These are phyloP conservation scores for Acleris literana DNA, from an alignment of 2,888 invertebrate species.

Conservation along the genomic window DNA sequence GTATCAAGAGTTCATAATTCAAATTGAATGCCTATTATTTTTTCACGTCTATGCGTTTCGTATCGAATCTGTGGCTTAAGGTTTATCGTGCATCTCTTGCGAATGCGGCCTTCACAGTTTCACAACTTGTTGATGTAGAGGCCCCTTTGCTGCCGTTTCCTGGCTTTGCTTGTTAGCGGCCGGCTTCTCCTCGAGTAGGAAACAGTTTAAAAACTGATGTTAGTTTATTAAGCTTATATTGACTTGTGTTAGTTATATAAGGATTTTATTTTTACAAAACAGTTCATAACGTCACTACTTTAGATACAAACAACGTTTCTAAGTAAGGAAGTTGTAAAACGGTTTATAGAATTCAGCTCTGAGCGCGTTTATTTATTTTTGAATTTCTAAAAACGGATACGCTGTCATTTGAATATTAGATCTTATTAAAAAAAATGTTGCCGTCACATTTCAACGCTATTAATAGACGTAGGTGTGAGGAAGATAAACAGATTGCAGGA, in stretches of 20 bases:
- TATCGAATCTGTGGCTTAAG: conserved; percentile 6
- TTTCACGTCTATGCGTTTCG: background rate
- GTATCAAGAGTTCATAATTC: too few species aligned
- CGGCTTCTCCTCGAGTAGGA: too few species aligned
- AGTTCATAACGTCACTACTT: background rate
- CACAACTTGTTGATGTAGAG: conserved; percentile 21
- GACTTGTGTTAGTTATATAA: background rate
- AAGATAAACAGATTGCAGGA: conserved; percentile 70
- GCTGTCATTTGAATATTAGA: conserved; percentile 80
- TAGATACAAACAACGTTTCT: conserved; percentile 48
- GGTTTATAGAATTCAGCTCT: conserved; percentile 62
- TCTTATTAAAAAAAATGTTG: conserved; percentile 64
- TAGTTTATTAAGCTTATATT: too few species aligned
- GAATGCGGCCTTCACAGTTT: conserved; percentile 27
- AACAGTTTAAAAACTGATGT: too few species aligned
- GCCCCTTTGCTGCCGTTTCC: conserved; percentile 28
- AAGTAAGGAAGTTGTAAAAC: conserved; percentile 76
- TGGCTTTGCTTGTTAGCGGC: conserved; percentile 12
- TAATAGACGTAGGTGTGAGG: conserved; percentile 49
- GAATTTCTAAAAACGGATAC: conserved; percentile 80
- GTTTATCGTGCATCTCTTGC: conserved; percentile 15
- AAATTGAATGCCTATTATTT: too few species aligned
- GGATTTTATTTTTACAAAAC: background rate
- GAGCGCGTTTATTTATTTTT: conserved; percentile 69
- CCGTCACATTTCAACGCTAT: conserved; percentile 52